Conservation (phyloP, 2,888 invertebrate genomes). For the Boloria selene region DNA sequence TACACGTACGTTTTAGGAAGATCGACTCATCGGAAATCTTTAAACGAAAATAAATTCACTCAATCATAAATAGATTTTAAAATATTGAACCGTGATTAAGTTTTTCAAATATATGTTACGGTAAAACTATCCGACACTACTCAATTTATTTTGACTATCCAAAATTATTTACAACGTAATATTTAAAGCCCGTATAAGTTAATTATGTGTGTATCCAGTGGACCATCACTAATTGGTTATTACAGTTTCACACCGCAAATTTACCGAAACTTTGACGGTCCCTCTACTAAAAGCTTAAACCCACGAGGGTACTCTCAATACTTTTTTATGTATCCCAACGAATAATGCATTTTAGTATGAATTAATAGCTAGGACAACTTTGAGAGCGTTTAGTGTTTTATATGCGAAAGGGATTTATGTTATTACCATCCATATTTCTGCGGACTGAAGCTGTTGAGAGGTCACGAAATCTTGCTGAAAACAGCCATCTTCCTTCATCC, state of each 20-base stretch:
- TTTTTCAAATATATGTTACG: not conserved
- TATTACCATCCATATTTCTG: slow-evolving; percentile 82
- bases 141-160: not conserved
- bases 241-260: slow-evolving; percentile 42
- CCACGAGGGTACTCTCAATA: slow-evolving; percentile 27
- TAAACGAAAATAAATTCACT: not conserved
- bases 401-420: slow-evolving; percentile 82
- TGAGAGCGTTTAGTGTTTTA: slow-evolving; percentile 82
- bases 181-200: slow-evolving; percentile 37
- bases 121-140: not conserved
- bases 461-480: slow-evolving; percentile 79
- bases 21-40: slow-evolving; percentile 15
- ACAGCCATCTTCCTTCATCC: slow-evolving; percentile 52
- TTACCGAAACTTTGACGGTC: slow-evolving; percentile 38
- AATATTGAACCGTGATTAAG: not conserved
- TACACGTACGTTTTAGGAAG: slow-evolving; percentile 54
- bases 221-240: slow-evolving; percentile 41
- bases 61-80: not conserved
- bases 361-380: slow-evolving; percentile 60
- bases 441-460: slow-evolving; percentile 79
- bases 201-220: slow-evolving; percentile 39
- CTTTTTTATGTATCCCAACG: slow-evolving; percentile 19
- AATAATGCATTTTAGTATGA: slow-evolving; percentile 26
- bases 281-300: slow-evolving; percentile 36
- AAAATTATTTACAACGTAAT: slow-evolving; percentile 28